These are phyloP conservation scores for Cynodonichthys magdalenae DNA, from an alignment of 2,797 vertebrate genomes.

Conservation along the genomic window DNA sequence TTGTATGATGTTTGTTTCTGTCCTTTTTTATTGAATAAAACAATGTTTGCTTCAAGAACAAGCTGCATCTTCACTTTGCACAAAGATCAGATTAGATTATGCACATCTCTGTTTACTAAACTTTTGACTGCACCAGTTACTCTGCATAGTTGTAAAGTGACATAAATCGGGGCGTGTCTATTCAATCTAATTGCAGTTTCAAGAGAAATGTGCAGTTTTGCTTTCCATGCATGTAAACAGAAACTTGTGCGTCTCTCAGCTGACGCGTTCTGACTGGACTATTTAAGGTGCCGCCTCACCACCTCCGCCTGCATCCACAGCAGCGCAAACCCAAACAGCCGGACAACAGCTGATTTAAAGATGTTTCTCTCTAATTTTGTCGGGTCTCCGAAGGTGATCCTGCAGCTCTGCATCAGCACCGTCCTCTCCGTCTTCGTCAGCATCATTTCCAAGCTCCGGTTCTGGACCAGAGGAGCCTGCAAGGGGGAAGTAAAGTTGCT, in stretches of 20 bases:
- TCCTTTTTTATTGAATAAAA: too few relatives aligned
- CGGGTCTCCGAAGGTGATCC: constrained; percentile 33
- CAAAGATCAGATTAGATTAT: neutral
- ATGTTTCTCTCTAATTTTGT: constrained; percentile 45
- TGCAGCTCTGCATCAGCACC: constrained; percentile 54
- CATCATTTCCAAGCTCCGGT: constrained; percentile 12
- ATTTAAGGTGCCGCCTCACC: neutral
- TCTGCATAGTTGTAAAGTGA: neutral
- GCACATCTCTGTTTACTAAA: too few relatives aligned
- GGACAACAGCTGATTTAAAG: rapidly evolving
- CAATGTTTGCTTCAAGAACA: too few relatives aligned
- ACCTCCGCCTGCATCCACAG: neutral
- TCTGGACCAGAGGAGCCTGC: constrained; percentile 22
- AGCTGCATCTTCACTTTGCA: too few relatives aligned
- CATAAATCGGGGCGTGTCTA: neutral
- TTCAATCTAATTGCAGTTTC: neutral
- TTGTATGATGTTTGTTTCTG: too few relatives aligned
- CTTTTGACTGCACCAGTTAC: too few relatives aligned
- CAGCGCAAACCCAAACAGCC: neutral
- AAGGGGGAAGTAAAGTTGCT: rapidly evolving
- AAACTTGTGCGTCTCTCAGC: constrained; percentile 23
- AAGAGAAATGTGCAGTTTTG: constrained; percentile 29
- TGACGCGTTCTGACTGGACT: neutral
- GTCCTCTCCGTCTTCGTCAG: constrained; percentile 31
- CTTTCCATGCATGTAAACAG: constrained; percentile 56